Evolutionary conservation across 2,888 invertebrate species (phyloP).

Genomic region (Allygus modestus): DNA sequence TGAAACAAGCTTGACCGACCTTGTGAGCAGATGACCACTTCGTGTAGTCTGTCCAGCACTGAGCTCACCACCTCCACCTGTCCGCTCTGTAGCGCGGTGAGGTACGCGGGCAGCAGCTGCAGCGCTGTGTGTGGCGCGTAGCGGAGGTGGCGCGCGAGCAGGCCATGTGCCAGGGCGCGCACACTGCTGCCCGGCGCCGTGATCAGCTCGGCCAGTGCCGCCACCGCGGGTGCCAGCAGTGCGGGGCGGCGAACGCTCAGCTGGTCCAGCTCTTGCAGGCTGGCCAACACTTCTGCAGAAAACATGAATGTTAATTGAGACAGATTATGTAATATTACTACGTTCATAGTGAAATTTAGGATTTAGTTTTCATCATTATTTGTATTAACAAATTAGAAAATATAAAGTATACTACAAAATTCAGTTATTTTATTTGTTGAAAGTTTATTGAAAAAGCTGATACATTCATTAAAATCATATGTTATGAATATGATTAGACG

Average conservation of each 20-base stretch:
- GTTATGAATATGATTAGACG: too few relatives aligned
- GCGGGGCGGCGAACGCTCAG: conserved; percentile 83
- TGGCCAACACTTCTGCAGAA: conserved; percentile 79
- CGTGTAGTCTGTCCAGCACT: conserved; percentile 89
- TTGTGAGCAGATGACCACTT: conserved; percentile 89
- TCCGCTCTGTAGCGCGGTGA: conserved; percentile 88
- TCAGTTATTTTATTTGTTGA: too few relatives aligned
- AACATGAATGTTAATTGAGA: conserved; percentile 62
- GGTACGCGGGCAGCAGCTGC: conserved; percentile 83
- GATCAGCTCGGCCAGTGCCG: conserved; percentile 81
- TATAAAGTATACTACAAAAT: too few relatives aligned
- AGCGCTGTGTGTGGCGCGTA: conserved; percentile 79
- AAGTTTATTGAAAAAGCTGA: too few relatives aligned
- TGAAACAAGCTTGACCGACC: too few relatives aligned
- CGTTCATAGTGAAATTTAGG: too few relatives aligned
- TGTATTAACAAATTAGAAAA: too few relatives aligned
- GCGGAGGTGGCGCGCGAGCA: conserved; percentile 85
- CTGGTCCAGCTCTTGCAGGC: conserved; percentile 86
- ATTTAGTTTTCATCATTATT: too few relatives aligned
- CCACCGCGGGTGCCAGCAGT: conserved; percentile 81
- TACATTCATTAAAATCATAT: too few relatives aligned
- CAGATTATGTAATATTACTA: too few relatives aligned
- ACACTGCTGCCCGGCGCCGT: conserved; percentile 77
- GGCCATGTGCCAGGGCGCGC: conserved; percentile 83
- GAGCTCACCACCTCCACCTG: conserved; percentile 88